These are phyloP conservation scores for Sphecodes monilicornis DNA, from an alignment of 2,888 invertebrate genomes.

Conservation along the genomic window DNA sequence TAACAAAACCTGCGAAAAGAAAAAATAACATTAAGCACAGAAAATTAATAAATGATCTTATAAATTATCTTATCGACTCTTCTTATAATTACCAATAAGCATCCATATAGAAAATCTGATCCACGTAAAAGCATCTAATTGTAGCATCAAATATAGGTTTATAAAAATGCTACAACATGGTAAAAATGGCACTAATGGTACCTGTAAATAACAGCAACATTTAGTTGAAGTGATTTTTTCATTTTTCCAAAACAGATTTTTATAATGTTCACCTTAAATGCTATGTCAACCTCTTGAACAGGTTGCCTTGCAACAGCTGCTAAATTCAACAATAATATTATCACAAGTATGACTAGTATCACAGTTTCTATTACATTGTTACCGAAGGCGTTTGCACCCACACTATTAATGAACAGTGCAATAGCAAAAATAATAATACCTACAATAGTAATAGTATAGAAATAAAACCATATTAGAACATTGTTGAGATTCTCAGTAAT, in stretches of 20 bases:
- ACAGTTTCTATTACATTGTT: constrained; percentile 79
- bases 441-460: constrained; percentile 78
- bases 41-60: background rate
- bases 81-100: constrained; percentile 87
- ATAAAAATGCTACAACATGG: constrained; percentile 94
- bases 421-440: constrained; percentile 86
- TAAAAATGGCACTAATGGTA: constrained; percentile 93
- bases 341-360: constrained; percentile 68
- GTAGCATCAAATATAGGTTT: constrained; percentile 96
- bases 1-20: constrained; percentile 88
- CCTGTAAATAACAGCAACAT: constrained; percentile 84
- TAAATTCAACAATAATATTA: constrained; percentile 85
- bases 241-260: background rate
- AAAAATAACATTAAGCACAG: constrained; percentile 86
- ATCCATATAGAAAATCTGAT: constrained; percentile 95
- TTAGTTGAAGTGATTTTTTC: background rate
- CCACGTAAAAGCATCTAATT: constrained; percentile 94
- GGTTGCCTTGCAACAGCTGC: constrained; percentile 90
- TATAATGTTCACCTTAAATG: constrained; percentile 88
- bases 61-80: constrained; percentile 8
- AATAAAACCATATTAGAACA: background rate
- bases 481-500: background rate
- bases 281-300: constrained; percentile 86
- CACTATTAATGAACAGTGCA: constrained; percentile 85
- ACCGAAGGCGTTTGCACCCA: constrained; percentile 72